Percentiles rank a stretch among this genome's conserved stretches.
Conservation (phyloP, 1,140 invertebrate species). For the Steinernema feltiae region DNA sequence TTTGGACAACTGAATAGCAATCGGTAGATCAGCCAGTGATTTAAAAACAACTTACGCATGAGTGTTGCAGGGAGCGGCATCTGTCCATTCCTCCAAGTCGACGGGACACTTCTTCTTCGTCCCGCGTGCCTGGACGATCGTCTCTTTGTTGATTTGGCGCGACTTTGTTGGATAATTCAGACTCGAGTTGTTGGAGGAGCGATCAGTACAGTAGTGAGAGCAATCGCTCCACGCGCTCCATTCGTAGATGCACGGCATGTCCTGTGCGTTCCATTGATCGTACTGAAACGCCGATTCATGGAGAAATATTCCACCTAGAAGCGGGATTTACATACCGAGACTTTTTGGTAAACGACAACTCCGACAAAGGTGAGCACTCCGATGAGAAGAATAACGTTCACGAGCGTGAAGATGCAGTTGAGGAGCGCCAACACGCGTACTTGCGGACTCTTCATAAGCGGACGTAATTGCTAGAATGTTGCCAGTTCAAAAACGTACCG, state of each 20-base stretch:
- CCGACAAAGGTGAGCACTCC: not conserved
- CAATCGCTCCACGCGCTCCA: not conserved
- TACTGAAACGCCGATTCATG: not conserved
- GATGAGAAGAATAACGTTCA: not conserved
- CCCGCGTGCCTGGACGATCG: not conserved
- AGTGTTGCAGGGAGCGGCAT: not conserved
- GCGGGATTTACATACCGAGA: not conserved
- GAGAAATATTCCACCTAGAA: not conserved
- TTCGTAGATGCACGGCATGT: constrained; percentile 11
- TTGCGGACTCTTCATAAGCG: not conserved
- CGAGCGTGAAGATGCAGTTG: not conserved
- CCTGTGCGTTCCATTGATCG: not conserved
- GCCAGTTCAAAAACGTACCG: not conserved
- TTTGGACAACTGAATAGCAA: not conserved
- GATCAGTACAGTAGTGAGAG: not conserved
- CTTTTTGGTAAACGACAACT: not conserved
- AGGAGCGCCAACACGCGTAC: not conserved
- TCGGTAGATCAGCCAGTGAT: not conserved
- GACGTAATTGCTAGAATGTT: not conserved
- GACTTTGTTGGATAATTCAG: not conserved
- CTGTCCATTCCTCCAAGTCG: not conserved
- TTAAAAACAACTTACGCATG: not conserved
- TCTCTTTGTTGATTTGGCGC: not conserved
- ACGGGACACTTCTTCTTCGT: not conserved
- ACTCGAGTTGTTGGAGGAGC: not conserved